Base-by-base conservation (phyloP, 1,140 invertebrate species). In the Drosophila ananassae region DNA sequence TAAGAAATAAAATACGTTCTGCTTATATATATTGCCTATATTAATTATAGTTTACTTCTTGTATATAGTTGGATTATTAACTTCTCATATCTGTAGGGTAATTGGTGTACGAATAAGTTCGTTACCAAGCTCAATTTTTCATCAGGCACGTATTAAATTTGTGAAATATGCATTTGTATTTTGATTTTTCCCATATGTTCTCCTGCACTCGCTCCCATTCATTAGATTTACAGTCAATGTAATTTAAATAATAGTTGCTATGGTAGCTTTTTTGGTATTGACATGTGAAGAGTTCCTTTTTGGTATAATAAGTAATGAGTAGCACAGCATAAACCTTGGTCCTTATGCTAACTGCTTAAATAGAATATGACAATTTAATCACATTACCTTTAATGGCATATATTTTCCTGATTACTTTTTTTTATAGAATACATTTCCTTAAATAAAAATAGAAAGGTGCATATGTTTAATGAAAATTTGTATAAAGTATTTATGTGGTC, bases 131-230 rank as follows among this genome's bases (percentile, higher is more conserved):
- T 5, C 10, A 13, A 34, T 22, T 13, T 22, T 8, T 28, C n/a
- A 6, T 32, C n/a, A 8, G 21, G n/a, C 51, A 73, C 77, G 75
- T 66, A 71, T 89, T 73, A 89, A 89, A 77, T 79, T 83, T 83
- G 83, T 73, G 59, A 73, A 73, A 62, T 59, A 77, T 89, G 79
- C 72, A 82, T 87, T 87, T 82, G 83, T 64, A 82, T 89, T 87
- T 77, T 73, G 64, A 82, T 79, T 75, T 76, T 60, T 34, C 25
- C 17, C 17, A 0, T 1, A 17, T 17, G 1, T 17, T 17, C 17
- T 17, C 17, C 17, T 17, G 17, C 17, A 17, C 17, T 17, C 17
- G 17, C 17, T 17, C 17, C 17, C 17, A 17, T 17, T 17, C 17
- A 52, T 73, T 77, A 58, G 81, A 84, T 58, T 84, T 85, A 62